These are phyloP conservation scores for Phenganax marumi DNA, from an alignment of 92 coral and sea anemone species.

Conservation along the genomic window DNA sequence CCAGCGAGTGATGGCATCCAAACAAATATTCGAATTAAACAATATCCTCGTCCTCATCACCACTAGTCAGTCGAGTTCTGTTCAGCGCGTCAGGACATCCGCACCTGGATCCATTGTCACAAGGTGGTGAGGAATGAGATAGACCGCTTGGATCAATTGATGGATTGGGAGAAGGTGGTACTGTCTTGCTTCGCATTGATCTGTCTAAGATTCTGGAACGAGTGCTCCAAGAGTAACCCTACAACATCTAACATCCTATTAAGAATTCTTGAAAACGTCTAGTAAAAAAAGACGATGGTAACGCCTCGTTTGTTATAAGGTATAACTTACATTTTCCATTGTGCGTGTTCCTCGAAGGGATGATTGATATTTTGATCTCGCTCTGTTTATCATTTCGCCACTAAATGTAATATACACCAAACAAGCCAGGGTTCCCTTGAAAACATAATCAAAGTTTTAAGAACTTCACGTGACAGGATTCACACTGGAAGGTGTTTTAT, in stretches of 20 bases:
- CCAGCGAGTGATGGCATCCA: too few relatives aligned
- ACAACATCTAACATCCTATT: background rate
- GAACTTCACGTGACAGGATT: background rate
- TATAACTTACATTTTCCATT: slow-evolving; percentile 37
- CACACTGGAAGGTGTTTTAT: background rate
- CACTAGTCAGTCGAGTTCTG: background rate
- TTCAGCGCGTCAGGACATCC: slow-evolving; percentile 34
- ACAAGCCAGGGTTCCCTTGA: slow-evolving; percentile 75
- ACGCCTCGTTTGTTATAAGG: background rate
- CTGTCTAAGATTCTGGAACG: slow-evolving; percentile 22
- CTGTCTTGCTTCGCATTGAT: background rate
- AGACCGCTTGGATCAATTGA: slow-evolving; percentile 35
- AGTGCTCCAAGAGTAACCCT: slow-evolving; percentile 25
- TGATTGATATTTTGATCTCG: slow-evolving; percentile 37
- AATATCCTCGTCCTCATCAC: slow-evolving; percentile 7
- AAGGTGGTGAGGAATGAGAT: slow-evolving; percentile 15
- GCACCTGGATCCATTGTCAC: slow-evolving; percentile 30
- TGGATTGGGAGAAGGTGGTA: background rate
- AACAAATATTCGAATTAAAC: background rate
- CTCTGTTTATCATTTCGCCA: slow-evolving; percentile 52
- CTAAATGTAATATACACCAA: slow-evolving; percentile 67
- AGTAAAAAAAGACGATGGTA: background rate
- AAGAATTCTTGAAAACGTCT: background rate
- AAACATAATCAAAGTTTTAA: background rate
- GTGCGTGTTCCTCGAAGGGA: slow-evolving; percentile 25